Evolutionary conservation across 1,140 invertebrate genomes (phyloP).

Genomic region (Microvelia longipes): DNA sequence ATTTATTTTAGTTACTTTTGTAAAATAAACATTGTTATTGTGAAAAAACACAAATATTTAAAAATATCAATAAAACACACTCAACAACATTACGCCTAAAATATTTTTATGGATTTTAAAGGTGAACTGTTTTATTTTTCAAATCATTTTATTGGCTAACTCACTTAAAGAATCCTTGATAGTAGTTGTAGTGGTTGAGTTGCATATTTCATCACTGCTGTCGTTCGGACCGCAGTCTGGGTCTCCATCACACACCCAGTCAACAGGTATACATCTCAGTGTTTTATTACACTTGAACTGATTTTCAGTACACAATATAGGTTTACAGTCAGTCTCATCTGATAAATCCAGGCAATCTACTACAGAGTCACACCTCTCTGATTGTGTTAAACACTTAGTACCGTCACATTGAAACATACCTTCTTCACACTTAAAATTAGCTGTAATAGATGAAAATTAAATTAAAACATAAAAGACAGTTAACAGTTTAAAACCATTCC

Average conservation of each 20-base stretch:
- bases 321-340: conserved; percentile 39
- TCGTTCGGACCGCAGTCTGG: conserved; percentile 55
- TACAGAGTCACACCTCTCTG: conserved; percentile 37
- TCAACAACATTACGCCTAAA: too few relatives aligned
- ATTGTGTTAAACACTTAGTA: not conserved
- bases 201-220: conserved; percentile 46
- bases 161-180: too few relatives aligned
- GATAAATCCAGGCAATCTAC: conserved; percentile 43
- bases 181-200: too few relatives aligned
- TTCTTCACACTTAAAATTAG: conserved; percentile 21
- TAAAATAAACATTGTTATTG: too few relatives aligned
- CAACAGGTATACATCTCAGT: conserved; percentile 40
- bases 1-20: too few relatives aligned
- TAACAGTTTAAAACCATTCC: too few relatives aligned
- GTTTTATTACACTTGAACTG: conserved; percentile 1
- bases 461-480: not conserved
- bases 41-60: too few relatives aligned
- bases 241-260: conserved; percentile 64
- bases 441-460: not conserved
- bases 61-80: too few relatives aligned
- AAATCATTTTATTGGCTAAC: too few relatives aligned
- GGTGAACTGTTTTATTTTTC: too few relatives aligned
- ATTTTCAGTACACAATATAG: conserved; percentile 5
- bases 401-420: not conserved
- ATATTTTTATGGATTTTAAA: too few relatives aligned